Evolutionary conservation across 1,140 invertebrate species (phyloP), one percentile per base, ranked within the genome.

Genomic region (Drosophila burlai): DNA sequence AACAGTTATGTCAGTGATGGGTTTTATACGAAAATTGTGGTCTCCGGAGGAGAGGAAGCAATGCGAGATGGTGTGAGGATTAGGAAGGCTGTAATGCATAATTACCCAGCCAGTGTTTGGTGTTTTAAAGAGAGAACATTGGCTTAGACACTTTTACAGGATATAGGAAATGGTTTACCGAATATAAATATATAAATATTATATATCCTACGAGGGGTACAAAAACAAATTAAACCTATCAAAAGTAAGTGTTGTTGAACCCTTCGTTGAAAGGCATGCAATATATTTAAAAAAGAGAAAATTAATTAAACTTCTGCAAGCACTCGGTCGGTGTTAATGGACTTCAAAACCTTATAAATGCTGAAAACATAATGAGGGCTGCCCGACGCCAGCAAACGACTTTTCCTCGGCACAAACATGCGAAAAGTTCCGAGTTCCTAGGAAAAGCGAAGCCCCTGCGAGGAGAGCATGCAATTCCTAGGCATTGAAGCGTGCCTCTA

Each of bases 401-500:
- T 66, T 52, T 61, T 65, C 66, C 38, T 31, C 34, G 29, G 29
- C 60, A 21, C 61, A 54, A 29, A 68, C 67, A 71, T 69, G 67
- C 67, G 67, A 71, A 68, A 55, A 55, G 67, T 38, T 55, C 67
- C 18, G 16, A 57, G 36, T 71, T 71, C 67, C 67, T 43, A 55
- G 67, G 67, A 73, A 73, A 73, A 47, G 36, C 40, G 34, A 36
- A 47, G 8, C 18, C 60, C 52, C 50, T n/a, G 24, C 18, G 24
- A 45, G 38, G 34, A 36, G n/a, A 43, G 59, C 64, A 72, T 71
- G 80, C 73, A 72, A 82, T 78, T 82, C 26, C 67, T 36, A 75
- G 63, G 83, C 71, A 87, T 83, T 87, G 76, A 80, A 80, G 80
- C 83, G 76, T 86, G 84, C 69, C 76, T 36, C 84, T 76, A 86